Evolutionary conservation across 2,888 invertebrate genomes (phyloP).

Genomic region (Lydus trimaculatus): DNA sequence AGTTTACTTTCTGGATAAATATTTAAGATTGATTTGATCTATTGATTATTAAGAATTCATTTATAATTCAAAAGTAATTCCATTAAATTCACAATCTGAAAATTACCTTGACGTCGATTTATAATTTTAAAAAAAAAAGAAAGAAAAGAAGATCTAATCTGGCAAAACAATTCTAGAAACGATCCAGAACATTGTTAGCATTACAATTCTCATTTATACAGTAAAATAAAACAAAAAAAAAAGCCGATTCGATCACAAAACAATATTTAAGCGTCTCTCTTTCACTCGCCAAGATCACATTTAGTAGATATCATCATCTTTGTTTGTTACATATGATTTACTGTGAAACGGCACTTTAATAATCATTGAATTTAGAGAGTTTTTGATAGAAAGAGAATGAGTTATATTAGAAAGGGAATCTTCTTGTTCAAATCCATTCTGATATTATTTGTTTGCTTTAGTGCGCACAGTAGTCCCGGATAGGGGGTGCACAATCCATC

Average conservation of each 20-base stretch:
- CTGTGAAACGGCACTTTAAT: constrained; percentile 32
- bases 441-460: constrained; percentile 34
- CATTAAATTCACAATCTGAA: neutral
- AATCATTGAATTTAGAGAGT: constrained; percentile 36
- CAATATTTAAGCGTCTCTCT: neutral
- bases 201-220: neutral
- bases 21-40: neutral
- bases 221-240: neutral
- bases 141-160: neutral
- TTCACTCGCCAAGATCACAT: constrained; percentile 28
- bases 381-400: neutral
- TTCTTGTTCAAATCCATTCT: constrained; percentile 32
- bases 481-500: constrained; percentile 27
- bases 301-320: constrained; percentile 34
- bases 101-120: neutral
- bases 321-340: constrained; percentile 41
- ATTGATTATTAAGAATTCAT: neutral
- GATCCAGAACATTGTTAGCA: neutral
- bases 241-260: neutral
- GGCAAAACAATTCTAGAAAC: neutral
- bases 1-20: neutral
- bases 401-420: constrained; percentile 12
- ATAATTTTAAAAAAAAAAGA: neutral
- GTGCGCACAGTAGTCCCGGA: constrained; percentile 17
- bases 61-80: neutral